These are phyloP conservation scores for Calephelis virginiensis DNA, from an alignment of 1,140 invertebrate species.

Conservation along the genomic window DNA sequence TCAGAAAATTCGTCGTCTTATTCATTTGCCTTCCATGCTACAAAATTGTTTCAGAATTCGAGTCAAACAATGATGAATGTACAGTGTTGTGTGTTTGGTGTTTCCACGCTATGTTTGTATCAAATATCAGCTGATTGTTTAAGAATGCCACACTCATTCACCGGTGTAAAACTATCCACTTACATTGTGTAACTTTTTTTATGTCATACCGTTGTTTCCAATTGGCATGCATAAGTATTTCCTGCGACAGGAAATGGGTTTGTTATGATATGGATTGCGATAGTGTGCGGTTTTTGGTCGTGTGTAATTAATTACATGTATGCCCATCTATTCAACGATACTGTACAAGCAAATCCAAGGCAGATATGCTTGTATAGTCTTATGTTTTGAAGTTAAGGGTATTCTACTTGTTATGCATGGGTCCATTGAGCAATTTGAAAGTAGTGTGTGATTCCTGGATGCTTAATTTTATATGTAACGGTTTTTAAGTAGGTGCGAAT, in stretches of 20 bases:
- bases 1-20: no score
- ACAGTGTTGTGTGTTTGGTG: neutral
- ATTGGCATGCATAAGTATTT: conserved; percentile 5
- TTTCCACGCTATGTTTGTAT: neutral
- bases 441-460: no score
- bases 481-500: no score
- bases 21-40: no score
- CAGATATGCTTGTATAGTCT: no score
- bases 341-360: no score
- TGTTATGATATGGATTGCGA: neutral
- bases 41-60: neutral
- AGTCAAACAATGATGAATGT: neutral
- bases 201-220: neutral
- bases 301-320: no score
- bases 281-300: neutral
- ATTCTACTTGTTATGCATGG: no score
- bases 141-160: neutral
- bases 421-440: no score
- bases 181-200: conserved; percentile 6
- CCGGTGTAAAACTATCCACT: neutral
- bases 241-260: conserved; percentile 5
- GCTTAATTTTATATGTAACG: no score
- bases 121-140: conserved; percentile 12
- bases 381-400: no score
- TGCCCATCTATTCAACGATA: no score